These are phyloP conservation scores for Hyla sarda DNA, from an alignment of 2,113 vertebrate genomes.

Conservation along the genomic window DNA sequence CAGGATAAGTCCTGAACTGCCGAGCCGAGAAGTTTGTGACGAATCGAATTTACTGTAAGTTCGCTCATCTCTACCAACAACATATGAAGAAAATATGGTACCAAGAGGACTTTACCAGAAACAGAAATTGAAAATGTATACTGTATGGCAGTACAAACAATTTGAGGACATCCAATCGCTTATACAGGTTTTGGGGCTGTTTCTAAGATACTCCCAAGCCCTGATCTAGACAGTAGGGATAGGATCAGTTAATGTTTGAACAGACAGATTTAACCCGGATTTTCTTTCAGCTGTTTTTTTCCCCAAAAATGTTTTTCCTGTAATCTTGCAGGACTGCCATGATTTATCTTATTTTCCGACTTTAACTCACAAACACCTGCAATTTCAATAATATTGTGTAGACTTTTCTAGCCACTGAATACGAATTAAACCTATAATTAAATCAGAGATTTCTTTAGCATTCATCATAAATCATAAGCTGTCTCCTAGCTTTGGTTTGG, in stretches of 20 bases:
- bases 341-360: background rate
- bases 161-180: no score
- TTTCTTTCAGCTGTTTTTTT: no score
- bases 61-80: background rate
- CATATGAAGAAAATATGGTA: background rate
- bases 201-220: no score
- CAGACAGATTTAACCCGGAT: no score
- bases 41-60: no score
- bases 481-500: conserved; percentile 9
- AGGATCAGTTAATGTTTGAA: no score
- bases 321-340: background rate
- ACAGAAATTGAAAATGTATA: background rate
- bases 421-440: background rate
- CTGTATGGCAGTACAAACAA: no score
- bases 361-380: background rate
- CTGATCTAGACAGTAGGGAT: no score
- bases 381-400: background rate
- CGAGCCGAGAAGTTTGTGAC: no score
- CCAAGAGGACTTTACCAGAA: background rate
- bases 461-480: background rate
- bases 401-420: background rate
- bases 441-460: background rate
- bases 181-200: no score
- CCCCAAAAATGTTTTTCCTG: background rate
- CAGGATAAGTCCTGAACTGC: no score